These are phyloP conservation scores for Tigriopus japonicus DNA, from an alignment of 1,140 invertebrate genomes.

Conservation along the genomic window DNA sequence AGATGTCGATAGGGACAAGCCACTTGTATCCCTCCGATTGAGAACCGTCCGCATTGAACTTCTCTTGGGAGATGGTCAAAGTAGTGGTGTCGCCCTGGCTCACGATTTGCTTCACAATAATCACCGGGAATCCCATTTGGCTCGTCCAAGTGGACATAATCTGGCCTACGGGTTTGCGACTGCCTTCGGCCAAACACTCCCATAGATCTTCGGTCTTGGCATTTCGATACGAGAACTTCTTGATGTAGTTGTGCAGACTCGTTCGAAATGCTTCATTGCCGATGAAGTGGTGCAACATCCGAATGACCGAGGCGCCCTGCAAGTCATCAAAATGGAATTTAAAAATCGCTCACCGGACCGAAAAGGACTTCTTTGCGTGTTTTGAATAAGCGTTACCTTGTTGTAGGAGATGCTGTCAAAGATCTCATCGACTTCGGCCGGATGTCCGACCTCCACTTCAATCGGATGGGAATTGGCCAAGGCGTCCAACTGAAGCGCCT, in stretches of 20 bases:
- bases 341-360: too few species aligned
- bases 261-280: constrained; percentile 72
- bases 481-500: constrained; percentile 65
- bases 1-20: background rate
- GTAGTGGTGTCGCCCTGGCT: background rate
- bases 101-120: constrained; percentile 19
- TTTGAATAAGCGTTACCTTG: background rate
- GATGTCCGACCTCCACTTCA: constrained; percentile 68
- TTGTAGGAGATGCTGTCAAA: constrained; percentile 88
- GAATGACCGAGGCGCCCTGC: constrained; percentile 80
- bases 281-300: constrained; percentile 90
- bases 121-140: constrained; percentile 35
- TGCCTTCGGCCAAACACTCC: constrained; percentile 67
- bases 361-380: too few species aligned
- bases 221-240: constrained; percentile 67
- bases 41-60: constrained; percentile 64
- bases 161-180: constrained; percentile 65
- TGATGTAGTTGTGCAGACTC: constrained; percentile 83
- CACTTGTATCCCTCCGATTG: background rate
- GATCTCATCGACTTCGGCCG: constrained; percentile 79
- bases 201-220: constrained; percentile 89
- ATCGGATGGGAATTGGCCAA: constrained; percentile 78
- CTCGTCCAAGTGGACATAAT: constrained; percentile 57
- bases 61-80: constrained; percentile 54
- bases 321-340: too few species aligned